Evolutionary conservation across 30 jellyfish, hydroid and myxozoan genomes (phyloP), one percentile per base, ranked within the genome.

Genomic region (Pseudorhiza aurosa): DNA sequence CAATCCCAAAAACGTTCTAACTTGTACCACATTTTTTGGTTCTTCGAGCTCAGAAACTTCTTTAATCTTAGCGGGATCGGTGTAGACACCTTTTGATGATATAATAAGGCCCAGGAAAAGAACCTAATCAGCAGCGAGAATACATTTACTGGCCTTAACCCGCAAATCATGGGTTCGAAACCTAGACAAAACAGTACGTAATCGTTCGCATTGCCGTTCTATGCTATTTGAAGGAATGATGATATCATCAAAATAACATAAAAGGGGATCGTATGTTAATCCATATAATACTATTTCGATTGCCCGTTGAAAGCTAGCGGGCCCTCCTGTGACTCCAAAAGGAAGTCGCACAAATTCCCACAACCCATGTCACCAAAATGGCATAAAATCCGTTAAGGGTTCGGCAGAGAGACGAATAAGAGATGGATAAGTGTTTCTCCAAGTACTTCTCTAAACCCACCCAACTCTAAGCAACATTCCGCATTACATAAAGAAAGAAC

Each of bases 261-360:
- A 56, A 31, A 82, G 62, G 4, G 90, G 60, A 1, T 62, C 82
- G 62, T 22, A 77, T 8, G 81, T 64, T 8, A 77, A 44, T 0
- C 90, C 90, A 0, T 73, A 77, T 30, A 77, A 42, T 14, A 77
- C 90, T 19, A 77, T 77, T 33, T 73, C 86, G 2, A 73, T 73
- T 12, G 86, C 63, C 2, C 62, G 74, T 25, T 76, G 77, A 28
- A 76, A 56, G 43, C 68, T 51, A 6, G 88, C 88, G 58, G 63
- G 39, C 2, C 62, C 90, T 2, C 65, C 65, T 0, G 82, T 59
- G 57, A 64, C 90, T 21, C 90, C 90, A 77, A 60, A 77, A 6
- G 90, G 90, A 15, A 77, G 73, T 7, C 90, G 90, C 8, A 43
- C 17, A 26, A 44, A 58, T 49, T 77, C 81, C 81, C 82, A 77